Evolutionary conservation across 2,113 vertebrate species (phyloP).

Genomic region (Catharus fuscescens): DNA sequence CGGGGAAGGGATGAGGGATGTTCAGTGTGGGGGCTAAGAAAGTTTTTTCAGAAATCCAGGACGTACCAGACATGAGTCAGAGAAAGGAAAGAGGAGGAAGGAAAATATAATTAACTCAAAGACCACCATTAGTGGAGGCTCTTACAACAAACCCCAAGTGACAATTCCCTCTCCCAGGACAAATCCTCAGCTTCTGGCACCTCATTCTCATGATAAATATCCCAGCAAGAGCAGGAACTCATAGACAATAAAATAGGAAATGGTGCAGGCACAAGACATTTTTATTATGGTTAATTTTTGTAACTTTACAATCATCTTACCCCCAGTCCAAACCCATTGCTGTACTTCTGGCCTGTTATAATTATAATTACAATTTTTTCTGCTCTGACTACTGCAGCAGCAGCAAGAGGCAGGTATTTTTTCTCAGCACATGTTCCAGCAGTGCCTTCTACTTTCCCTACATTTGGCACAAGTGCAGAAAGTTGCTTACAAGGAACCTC

Average conservation of each 20-base stretch:
- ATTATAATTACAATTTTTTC: background rate
- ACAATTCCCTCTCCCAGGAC: conserved; percentile 18
- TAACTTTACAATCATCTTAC: background rate
- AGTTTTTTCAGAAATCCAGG: background rate
- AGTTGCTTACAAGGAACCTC: conserved; percentile 44
- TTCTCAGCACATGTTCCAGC: conserved; percentile 17
- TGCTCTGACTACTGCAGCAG: background rate
- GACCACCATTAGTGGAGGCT: background rate
- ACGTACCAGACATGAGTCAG: background rate
- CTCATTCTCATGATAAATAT: conserved; percentile 46
- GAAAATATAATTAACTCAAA: background rate
- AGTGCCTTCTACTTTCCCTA: conserved; percentile 31
- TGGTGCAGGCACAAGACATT: background rate
- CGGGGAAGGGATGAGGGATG: background rate
- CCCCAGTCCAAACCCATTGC: background rate
- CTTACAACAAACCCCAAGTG: background rate
- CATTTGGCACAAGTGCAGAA: conserved; percentile 28
- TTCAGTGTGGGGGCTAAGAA: background rate
- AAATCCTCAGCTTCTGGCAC: conserved; percentile 28
- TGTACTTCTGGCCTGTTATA: background rate
- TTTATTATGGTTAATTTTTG: background rate
- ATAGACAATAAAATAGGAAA: conserved; percentile 39
- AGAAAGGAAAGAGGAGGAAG: background rate
- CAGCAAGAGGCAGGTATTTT: background rate
- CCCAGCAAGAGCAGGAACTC: conserved; percentile 21